Evolutionary conservation across 2,113 vertebrate genomes (phyloP).

Genomic region (Lucifuga dentata): DNA sequence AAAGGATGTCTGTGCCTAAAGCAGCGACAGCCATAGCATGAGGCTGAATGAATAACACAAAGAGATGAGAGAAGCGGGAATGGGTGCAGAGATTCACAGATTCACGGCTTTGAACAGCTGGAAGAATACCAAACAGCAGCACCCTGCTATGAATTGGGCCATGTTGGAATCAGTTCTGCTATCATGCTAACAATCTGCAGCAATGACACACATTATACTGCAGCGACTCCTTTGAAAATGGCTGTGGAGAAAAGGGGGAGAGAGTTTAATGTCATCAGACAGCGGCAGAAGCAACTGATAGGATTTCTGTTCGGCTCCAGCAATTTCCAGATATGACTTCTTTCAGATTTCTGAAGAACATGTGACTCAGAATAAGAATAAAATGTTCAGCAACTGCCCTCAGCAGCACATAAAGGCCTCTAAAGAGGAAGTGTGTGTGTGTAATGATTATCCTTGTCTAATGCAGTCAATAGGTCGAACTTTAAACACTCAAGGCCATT

Average conservation of each 20-base stretch:
- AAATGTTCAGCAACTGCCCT: slow-evolving; percentile 29
- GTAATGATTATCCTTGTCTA: background rate
- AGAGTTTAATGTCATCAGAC: slow-evolving; percentile 41
- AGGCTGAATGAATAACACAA: slow-evolving; percentile 51
- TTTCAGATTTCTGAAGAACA: slow-evolving; percentile 11
- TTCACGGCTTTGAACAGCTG: slow-evolving; percentile 43
- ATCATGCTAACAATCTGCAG: slow-evolving; percentile 38
- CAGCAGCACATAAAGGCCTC: background rate
- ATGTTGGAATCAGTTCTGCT: slow-evolving; percentile 44
- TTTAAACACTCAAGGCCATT: slow-evolving; percentile 20
- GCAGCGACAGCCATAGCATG: slow-evolving; percentile 26
- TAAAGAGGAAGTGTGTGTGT: background rate
- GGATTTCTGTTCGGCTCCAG: background rate
- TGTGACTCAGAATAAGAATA: slow-evolving; percentile 8
- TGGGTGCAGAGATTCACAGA: slow-evolving; percentile 42
- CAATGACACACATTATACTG: slow-evolving; percentile 20
- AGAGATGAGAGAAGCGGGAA: slow-evolving; percentile 41
- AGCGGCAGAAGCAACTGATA: slow-evolving; percentile 29
- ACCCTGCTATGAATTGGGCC: slow-evolving; percentile 23
- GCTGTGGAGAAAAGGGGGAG: slow-evolving; percentile 28
- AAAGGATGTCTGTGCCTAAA: slow-evolving; percentile 4
- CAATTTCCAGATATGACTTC: slow-evolving; percentile 1
- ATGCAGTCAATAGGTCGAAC: background rate
- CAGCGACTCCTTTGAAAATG: slow-evolving; percentile 42
- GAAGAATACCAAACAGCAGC: slow-evolving; percentile 50